Evolutionary conservation across 2,797 vertebrate species (phyloP), one percentile per base, ranked within the genome.

Genomic region (Phoebastria nigripes): DNA sequence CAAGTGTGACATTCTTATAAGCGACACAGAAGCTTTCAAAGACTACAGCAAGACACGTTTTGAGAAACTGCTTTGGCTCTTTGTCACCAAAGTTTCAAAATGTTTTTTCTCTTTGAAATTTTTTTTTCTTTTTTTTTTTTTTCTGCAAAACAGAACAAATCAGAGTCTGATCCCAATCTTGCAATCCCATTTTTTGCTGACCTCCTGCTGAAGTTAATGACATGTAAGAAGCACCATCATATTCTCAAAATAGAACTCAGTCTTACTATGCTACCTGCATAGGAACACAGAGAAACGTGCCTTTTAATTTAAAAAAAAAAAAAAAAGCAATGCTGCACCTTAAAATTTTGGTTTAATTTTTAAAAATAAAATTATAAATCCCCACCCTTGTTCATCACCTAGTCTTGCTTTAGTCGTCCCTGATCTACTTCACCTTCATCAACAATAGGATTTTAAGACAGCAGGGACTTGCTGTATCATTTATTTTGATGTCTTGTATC

Each of bases 1-100:
- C 67, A 78, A 70, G 54, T 77, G 24, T 46, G 74, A 91, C 82
- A 54, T 96, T 94, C 91, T 94, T 96, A 85, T 94, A 94, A 94
- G 69, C 0, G 0, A 77, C 39, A 74, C 44, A 59, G 72, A 91
- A 92, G 76, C 70, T 93, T 95, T 81, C 58, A 51, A 94, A 91
- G 59, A 61, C 52, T 54, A 65, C 66, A 84, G 35, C 17, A 47
- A 86, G 86, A 71, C 14, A 35, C 31, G 25, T 87, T 94, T 91
- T 92, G 73, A 95, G 82, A 93, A 82, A 85, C 33, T 79, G 46
- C n/a, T 87, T 89, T 66, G 87, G 55, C 31, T 67, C 44, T 82
- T 94, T 87, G 26, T 52, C 86, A 90, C n/a, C 72, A 79, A 82
- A 81, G 58, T 85, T 70, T 49, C 15, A 81, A 78, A 91, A 51